phyloP scores from a whole-genome alignment of 2,113 vertebrate genomes.

The Myxocyprinus asiaticus region DNA sequence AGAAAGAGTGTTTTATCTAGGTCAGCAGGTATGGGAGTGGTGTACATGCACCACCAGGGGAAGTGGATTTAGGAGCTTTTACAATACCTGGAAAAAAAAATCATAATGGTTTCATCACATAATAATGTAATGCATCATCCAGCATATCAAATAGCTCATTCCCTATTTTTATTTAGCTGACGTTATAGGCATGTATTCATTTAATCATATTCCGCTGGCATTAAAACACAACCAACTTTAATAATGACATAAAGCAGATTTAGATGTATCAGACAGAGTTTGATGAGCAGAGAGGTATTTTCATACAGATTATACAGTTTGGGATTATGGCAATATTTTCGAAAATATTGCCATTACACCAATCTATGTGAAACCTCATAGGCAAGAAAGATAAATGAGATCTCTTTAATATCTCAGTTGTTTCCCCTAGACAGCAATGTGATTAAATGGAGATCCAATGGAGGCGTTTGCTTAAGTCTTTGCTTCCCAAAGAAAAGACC shows the following conservation, averaged over 20 bases:
- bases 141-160: slow-evolving; percentile 11
- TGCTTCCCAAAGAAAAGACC: no score
- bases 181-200: neutral
- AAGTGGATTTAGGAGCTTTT: neutral
- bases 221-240: neutral
- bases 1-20: slow-evolving; percentile 21
- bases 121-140: slow-evolving; percentile 2
- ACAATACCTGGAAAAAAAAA: neutral
- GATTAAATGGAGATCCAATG: no score
- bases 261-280: slow-evolving; percentile 13
- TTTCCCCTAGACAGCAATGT: no score
- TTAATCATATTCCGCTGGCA: neutral
- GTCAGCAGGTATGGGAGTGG: slow-evolving; percentile 32
- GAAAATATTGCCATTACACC: neutral
- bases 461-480: no score
- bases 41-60: neutral
- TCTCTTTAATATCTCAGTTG: neutral
- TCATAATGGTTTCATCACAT: neutral
- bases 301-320: slow-evolving; percentile 23
- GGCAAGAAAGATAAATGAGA: neutral
- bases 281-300: slow-evolving; percentile 30
- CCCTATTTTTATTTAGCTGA: neutral
- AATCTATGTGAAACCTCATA: neutral
- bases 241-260: slow-evolving; percentile 32
- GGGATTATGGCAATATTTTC: slow-evolving; percentile 27